Percentiles rank a stretch among this genome's conserved stretches.
These are phyloP conservation scores for Perizoma affinitatum DNA, from an alignment of 2,888 invertebrate genomes.

Conservation along the genomic window DNA sequence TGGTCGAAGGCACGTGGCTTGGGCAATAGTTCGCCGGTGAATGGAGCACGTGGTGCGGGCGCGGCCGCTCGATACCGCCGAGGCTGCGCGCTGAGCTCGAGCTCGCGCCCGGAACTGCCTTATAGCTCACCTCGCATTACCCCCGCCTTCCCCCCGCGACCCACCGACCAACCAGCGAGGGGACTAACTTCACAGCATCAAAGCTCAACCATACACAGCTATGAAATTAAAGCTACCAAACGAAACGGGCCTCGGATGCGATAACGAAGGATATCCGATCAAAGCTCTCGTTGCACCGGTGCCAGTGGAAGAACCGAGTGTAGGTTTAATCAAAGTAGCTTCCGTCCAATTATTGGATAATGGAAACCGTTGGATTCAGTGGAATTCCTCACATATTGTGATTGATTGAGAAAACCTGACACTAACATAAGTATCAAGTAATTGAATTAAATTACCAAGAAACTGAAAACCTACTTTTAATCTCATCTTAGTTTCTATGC, in stretches of 20 bases:
- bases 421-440: too few relatives aligned
- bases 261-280: constrained; percentile 35
- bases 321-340: constrained; percentile 40
- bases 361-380: constrained; percentile 34
- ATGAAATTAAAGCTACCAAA: constrained; percentile 35
- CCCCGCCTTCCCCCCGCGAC: constrained; percentile 28
- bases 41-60: constrained; percentile 70
- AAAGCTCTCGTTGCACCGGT: constrained; percentile 37
- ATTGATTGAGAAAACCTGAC: constrained; percentile 12
- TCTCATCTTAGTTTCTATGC: too few relatives aligned
- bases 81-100: constrained; percentile 65
- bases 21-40: constrained; percentile 54
- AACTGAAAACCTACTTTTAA: too few relatives aligned
- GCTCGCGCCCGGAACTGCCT: constrained; percentile 54
- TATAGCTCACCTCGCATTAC: constrained; percentile 41
- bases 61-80: constrained; percentile 72
- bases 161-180: constrained; percentile 21
- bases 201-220: constrained; percentile 37
- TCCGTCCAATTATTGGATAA: constrained; percentile 40
- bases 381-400: constrained; percentile 24
- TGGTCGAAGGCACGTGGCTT: constrained; percentile 51
- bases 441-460: too few relatives aligned
- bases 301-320: constrained; percentile 33
- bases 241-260: constrained; percentile 33
- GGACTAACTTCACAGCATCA: constrained; percentile 32